These are phyloP conservation scores for Philereme vetulata DNA, from an alignment of 2,888 invertebrate genomes.

Conservation along the genomic window DNA sequence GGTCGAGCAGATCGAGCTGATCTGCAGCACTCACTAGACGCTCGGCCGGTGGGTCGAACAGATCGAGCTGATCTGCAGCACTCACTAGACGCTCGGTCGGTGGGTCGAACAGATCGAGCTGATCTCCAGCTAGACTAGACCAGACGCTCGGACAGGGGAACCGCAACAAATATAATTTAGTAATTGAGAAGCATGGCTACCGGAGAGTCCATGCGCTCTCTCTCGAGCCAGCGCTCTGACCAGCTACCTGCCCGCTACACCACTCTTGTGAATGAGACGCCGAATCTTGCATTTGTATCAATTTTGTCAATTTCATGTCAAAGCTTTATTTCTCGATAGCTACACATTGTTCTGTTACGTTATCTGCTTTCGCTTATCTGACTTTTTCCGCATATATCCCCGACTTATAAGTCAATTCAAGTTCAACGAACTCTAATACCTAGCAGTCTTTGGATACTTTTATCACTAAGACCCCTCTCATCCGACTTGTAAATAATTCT, in stretches of 20 bases:
- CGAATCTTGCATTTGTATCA: slow-evolving; percentile 55
- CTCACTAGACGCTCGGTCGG: too few relatives aligned
- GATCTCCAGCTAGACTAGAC: slow-evolving; percentile 23
- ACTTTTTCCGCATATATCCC: slow-evolving; percentile 73
- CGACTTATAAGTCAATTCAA: slow-evolving; percentile 73
- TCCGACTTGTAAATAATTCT: slow-evolving; percentile 79
- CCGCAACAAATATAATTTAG: slow-evolving; percentile 31
- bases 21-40: slow-evolving; percentile 14
- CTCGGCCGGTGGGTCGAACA: background rate
- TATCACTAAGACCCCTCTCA: slow-evolving; percentile 81
- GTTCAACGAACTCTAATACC: slow-evolving; percentile 79
- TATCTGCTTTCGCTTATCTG: slow-evolving; percentile 69
- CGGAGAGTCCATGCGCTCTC: slow-evolving; percentile 38
- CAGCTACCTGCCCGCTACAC: slow-evolving; percentile 24
- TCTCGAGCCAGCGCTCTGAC: slow-evolving; percentile 26
- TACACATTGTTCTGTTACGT: slow-evolving; percentile 63
- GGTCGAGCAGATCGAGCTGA: background rate
- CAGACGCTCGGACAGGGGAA: slow-evolving; percentile 14
- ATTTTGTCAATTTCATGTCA: slow-evolving; percentile 60
- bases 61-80: slow-evolving; percentile 5
- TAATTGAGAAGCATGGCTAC: slow-evolving; percentile 46
- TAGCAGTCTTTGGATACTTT: slow-evolving; percentile 82
- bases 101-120: too few relatives aligned
- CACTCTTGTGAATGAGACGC: slow-evolving; percentile 53
- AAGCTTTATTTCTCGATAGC: slow-evolving; percentile 65